phyloP scores from a whole-genome alignment of 2,797 vertebrate species.

The Lagorchestes hirsutus region DNA sequence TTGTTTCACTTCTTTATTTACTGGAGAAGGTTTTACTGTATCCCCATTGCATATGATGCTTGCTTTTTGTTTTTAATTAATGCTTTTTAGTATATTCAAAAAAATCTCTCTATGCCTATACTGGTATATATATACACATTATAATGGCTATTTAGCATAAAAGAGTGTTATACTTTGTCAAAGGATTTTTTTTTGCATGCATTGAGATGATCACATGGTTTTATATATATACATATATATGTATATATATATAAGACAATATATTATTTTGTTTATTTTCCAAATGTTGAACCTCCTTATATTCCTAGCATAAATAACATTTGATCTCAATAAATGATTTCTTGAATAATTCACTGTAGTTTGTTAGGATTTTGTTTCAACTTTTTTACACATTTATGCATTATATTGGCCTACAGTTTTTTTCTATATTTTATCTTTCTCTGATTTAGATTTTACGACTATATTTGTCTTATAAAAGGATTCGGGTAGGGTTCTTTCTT shows the following conservation, averaged over 20 bases:
- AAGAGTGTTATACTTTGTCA: neutral
- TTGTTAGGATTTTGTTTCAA: neutral
- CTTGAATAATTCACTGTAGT: neutral
- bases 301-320: neutral
- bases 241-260: too few relatives aligned
- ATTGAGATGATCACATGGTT: neutral
- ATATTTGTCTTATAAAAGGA: neutral
- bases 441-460: neutral
- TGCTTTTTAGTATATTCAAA: neutral
- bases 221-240: too few relatives aligned
- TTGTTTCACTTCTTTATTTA: neutral
- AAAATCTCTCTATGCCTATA: neutral
- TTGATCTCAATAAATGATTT: neutral
- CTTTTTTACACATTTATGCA: neutral
- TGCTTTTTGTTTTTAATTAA: neutral
- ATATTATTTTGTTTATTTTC: neutral
- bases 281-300: neutral
- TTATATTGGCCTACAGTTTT: neutral
- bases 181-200: neutral
- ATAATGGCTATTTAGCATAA: neutral
- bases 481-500: neutral
- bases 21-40: neutral
- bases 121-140: too few relatives aligned
- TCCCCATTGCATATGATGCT: neutral
- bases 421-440: neutral